Conservation (phyloP, 2,113 vertebrate species). For the Tyrannus savana region DNA sequence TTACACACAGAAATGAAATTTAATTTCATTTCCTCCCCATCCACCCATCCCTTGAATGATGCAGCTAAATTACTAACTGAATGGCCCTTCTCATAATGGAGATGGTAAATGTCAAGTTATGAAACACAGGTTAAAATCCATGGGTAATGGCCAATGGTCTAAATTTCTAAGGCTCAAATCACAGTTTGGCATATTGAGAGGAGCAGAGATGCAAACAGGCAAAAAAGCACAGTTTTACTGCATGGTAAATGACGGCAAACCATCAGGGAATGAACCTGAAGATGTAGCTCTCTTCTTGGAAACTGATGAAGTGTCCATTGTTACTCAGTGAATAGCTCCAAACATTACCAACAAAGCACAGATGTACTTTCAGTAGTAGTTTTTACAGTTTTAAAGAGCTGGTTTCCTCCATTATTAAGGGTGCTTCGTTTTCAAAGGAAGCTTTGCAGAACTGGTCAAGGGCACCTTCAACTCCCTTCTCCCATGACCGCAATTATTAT, state of each 20-base stretch:
- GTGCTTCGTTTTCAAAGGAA: background rate
- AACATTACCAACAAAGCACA: background rate
- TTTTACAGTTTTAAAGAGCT: conserved; percentile 23
- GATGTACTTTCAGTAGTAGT: background rate
- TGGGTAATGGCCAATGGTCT: background rate
- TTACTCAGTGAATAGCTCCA: background rate
- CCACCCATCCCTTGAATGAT: background rate
- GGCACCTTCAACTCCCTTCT: background rate
- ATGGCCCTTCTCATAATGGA: conserved; percentile 52
- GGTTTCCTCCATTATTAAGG: background rate
- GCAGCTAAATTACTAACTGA: conserved; percentile 44
- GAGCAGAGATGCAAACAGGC: conserved; percentile 30
- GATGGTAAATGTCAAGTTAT: conserved; percentile 28
- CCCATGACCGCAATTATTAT: background rate
- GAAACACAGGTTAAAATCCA: conserved; percentile 54
- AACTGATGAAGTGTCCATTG: background rate
- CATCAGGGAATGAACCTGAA: background rate
- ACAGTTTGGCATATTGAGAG: background rate
- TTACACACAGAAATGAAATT: conserved; percentile 72
- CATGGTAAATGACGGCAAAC: background rate
- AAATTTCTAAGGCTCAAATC: conserved; percentile 24
- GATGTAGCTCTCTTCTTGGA: background rate
- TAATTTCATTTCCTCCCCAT: conserved; percentile 61
- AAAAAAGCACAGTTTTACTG: background rate
- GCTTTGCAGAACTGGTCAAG: background rate